Evolutionary conservation across 2,113 vertebrate genomes (phyloP).

Genomic region (Chaetodon trifascialis): DNA sequence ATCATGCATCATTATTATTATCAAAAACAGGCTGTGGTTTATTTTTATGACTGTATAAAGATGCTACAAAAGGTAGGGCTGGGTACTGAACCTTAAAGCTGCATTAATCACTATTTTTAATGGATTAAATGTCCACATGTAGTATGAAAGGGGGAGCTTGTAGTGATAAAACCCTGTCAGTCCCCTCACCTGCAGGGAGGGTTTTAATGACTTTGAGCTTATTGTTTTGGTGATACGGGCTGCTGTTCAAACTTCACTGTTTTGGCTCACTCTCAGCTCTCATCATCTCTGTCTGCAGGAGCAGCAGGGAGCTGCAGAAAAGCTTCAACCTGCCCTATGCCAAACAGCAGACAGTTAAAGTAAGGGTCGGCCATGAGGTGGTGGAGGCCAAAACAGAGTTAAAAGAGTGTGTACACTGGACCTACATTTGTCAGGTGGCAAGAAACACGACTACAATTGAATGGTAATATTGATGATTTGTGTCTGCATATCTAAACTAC

Average conservation of each 20-base stretch:
- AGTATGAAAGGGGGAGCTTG: background rate
- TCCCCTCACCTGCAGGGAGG: background rate
- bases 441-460: too few species aligned
- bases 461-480: too few species aligned
- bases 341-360: too few species aligned
- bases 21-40: constrained; percentile 7
- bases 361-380: background rate
- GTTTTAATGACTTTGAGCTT: background rate
- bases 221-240: background rate
- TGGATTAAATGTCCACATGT: background rate
- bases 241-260: background rate
- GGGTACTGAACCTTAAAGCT: background rate
- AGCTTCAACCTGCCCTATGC: too few species aligned
- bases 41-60: background rate
- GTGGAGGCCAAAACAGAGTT: background rate
- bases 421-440: too few species aligned
- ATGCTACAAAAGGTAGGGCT: background rate
- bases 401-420: background rate
- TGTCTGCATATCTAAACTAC: too few species aligned
- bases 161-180: background rate
- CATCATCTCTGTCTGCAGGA: background rate
- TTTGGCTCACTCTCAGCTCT: background rate
- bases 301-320: background rate
- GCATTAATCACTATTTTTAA: too few species aligned
- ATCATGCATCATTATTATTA: constrained; percentile 8